Evolutionary conservation across 2,113 vertebrate species (phyloP).

Genomic region (human): GRCh38 chr15:52926001-52926500

Average conservation of each 20-base stretch:
- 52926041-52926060: not conserved
- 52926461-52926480: not conserved
- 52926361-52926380: not conserved
- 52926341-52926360: not conserved
- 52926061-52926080: not conserved
- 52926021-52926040: not conserved
- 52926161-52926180: not conserved
- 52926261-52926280: not conserved
- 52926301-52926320: not conserved
- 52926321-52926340: not conserved
- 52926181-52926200: slow-evolving; percentile 19
- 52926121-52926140: slow-evolving; percentile 23
- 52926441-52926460: slow-evolving; percentile 12
- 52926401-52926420: not conserved
- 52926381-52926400: slow-evolving; percentile 1
- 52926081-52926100: not conserved
- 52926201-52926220: not conserved
- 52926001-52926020: not conserved
- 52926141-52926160: slow-evolving; percentile 52
- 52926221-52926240: slow-evolving; percentile 26
- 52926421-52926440: not conserved
- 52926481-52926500: not conserved
- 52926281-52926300: not conserved
- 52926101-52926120: not conserved
- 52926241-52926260: not conserved